Percentiles rank a stretch among this genome's conserved stretches.
phyloP scores from a whole-genome alignment of 1,140 invertebrate species.

The Spodoptera frugiperda region DNA sequence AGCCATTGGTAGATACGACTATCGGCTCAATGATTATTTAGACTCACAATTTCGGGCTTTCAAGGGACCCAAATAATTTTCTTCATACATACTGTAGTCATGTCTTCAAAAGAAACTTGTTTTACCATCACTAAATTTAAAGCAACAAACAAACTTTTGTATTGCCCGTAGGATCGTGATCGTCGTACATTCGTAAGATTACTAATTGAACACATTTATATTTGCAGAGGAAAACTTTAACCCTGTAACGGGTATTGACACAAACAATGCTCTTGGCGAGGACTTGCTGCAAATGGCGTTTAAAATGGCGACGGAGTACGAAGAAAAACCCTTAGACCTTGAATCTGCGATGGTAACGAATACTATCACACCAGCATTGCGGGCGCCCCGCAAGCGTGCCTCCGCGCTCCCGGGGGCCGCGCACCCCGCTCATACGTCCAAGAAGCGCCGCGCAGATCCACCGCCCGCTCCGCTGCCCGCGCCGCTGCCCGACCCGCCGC shows the following conservation, averaged over 20 bases:
- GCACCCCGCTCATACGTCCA: constrained; percentile 66
- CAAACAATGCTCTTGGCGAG: constrained; percentile 91
- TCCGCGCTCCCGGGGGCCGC: constrained; percentile 64
- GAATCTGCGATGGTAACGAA: constrained; percentile 91
- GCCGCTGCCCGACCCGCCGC: constrained; percentile 80
- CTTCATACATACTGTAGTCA: too few relatives aligned
- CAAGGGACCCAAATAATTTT: too few relatives aligned
- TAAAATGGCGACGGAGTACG: constrained; percentile 94
- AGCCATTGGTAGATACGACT: too few relatives aligned
- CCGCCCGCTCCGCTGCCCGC: constrained; percentile 84
- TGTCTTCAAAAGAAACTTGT: too few relatives aligned
- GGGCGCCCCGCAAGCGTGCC: constrained; percentile 88
- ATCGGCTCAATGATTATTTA: too few relatives aligned
- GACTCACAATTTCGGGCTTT: too few relatives aligned
- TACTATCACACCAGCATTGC: constrained; percentile 88
- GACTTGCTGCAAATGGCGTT: constrained; percentile 95
- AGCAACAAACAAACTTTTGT: too few relatives aligned
- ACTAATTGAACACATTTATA: not conserved
- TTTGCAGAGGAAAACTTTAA: constrained; percentile 85
- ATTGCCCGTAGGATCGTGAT: too few relatives aligned
- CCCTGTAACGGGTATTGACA: constrained; percentile 86
- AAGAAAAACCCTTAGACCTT: constrained; percentile 91
- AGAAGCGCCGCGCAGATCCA: constrained; percentile 79
- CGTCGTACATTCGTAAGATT: too few relatives aligned
- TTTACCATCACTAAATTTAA: not conserved